Base-by-base conservation (phyloP, 92 coral and sea anemone genomes). In the Zoanthus sociatus region DNA sequence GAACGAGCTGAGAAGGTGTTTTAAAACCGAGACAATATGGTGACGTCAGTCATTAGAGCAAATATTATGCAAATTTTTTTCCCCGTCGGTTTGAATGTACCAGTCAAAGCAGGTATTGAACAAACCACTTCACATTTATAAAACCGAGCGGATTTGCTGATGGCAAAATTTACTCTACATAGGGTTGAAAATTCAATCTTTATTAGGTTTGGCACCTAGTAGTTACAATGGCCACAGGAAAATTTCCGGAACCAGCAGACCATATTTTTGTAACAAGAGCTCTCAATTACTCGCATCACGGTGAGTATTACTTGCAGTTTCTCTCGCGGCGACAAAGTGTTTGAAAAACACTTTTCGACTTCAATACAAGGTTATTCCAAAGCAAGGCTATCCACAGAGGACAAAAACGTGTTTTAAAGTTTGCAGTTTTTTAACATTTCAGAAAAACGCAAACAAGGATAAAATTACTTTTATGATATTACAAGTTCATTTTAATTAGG, bases 211-310 rank as follows among this genome's bases (percentile, higher is more conserved):
- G 75, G 56, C 71, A 37, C 79, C 68, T 84, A 45, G 46, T 33
- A 48, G 89, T 71, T 51, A 87, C 82, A 46, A 83, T 76, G 76
- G 83, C 54, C 64, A 13, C 61, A 32, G 6, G 84, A 14, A 20
- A 37, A 10, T 17, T 46, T 16, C 98, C 92, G 5, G 30, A 9
- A 45, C 71, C 88, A 0, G 99, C 95, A 4, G 98, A 95, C 73
- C 99, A 96, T 70, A 93, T 96, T 14, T 96, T 77, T 69, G 96
- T 92, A 31, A 91, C 85, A 73, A 88, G 96, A 70, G 94, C 95
- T 21, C 78, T 92, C 76, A 91, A 93, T 78, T 95, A 96, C 69
- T 84, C 95, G 1, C 99, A 96, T 78, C 99, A 96, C 83, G 99
- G 99, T 96, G 85, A 20, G 92, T 15, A 17, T 16, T 14, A 44